Evolutionary conservation across 2,797 vertebrate species (phyloP).

Genomic region (Heteromormyrus szaboi): DNA sequence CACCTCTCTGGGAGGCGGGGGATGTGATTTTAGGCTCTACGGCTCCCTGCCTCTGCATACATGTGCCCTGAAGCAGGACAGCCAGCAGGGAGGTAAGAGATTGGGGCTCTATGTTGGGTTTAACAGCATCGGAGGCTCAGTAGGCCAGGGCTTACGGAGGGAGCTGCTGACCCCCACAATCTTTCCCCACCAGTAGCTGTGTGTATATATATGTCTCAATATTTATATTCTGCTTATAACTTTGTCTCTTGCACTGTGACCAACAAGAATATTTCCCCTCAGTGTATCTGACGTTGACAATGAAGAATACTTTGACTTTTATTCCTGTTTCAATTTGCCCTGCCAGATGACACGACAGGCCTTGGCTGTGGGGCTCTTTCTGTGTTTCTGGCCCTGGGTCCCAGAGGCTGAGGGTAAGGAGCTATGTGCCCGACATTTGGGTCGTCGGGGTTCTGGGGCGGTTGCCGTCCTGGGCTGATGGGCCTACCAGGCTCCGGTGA

Average conservation of each 20-base stretch:
- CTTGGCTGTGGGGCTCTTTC: constrained; percentile 43
- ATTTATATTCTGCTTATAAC: background rate
- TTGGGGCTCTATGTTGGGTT: background rate
- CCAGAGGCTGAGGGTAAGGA: constrained; percentile 44
- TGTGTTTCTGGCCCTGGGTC: constrained; percentile 39
- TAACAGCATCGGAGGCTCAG: background rate
- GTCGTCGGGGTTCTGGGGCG: background rate
- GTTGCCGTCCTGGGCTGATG: background rate
- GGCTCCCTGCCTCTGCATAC: background rate
- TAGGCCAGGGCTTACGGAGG: background rate
- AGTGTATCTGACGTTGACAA: background rate
- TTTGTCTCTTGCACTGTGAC: background rate
- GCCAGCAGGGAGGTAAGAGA: background rate
- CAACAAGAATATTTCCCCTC: background rate
- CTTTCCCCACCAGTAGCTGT: background rate
- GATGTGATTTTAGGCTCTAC: background rate
- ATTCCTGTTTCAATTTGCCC: background rate
- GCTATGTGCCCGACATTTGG: background rate
- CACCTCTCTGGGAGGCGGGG: background rate
- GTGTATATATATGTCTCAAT: background rate
- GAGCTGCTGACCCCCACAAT: background rate
- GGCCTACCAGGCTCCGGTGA: background rate
- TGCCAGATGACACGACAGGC: constrained; percentile 30
- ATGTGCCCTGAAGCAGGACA: background rate
- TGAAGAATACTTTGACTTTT: background rate